Evolutionary conservation across 1,140 invertebrate species (phyloP), one percentile per base, ranked within the genome.

Genomic region (Drosophila obscura): DNA sequence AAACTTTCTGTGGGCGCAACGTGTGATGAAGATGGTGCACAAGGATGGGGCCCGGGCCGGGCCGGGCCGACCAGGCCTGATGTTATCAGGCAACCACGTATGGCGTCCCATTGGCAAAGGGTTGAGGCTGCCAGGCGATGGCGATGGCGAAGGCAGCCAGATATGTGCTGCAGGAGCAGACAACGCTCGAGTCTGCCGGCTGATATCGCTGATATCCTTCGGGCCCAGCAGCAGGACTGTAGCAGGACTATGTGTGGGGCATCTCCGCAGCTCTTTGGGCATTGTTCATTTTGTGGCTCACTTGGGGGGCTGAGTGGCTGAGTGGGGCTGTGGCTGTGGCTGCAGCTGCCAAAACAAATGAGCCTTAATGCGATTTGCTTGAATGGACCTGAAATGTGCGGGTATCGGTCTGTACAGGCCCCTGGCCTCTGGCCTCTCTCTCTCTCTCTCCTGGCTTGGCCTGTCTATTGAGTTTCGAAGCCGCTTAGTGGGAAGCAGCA

Each of bases 271-370:
- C 19, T 19, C 19, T 19, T 19, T 1, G 19, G 19, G 19, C 19
- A 24, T 11, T 9, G 31, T 31, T 31, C 31, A 31, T 8, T 19
- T 24, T 24, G 26, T 46, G 16, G n/a, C 45, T 28, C 50, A 52
- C 19, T 19, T 1, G 19, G 19, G 19, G 19, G 35, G 2, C 22
- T 22, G 22, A 22, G n/a, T 22, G 22, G 22, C 3, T 24, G 22
- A 24, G 7, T 31, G 49, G 7, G 24, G 43, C 15, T 22, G 7
- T 4, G 15, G 43, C 8, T 7, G 8, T 2, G 8, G 31, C 44
- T 84, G 71, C 90, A 91, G 84, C 89, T 91, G 90, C 76, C 85
- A 91, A 76, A 91, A 91, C 90, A 91, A 91, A 91, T 91, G 80
- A 88, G 80, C 78, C 83, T 74, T 90, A 85, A 91, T 91, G 80